Conservation (phyloP, 2,888 invertebrate species). For the Ephialtes manifestator region DNA sequence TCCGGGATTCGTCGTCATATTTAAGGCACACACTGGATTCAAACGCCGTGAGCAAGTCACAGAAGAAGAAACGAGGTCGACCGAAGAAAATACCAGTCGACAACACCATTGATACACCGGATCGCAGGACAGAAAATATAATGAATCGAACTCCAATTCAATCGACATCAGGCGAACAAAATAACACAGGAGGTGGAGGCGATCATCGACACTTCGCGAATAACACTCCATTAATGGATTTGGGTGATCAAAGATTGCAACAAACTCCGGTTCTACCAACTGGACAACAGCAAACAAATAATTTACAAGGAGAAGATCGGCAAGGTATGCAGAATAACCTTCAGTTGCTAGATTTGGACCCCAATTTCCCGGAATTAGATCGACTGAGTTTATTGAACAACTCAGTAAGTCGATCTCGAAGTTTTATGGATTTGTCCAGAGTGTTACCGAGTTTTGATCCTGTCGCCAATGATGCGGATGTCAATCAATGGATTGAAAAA, state of each 20-base stretch:
- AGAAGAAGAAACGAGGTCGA: no score
- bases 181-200: neutral
- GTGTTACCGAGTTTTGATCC: constrained; percentile 64
- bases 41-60: neutral
- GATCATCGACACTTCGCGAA: neutral
- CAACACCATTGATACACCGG: neutral
- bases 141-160: neutral
- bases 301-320: neutral
- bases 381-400: constrained; percentile 14
- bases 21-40: constrained; percentile 3
- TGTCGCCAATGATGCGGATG: constrained; percentile 58
- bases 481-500: constrained; percentile 69
- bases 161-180: neutral
- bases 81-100: neutral
- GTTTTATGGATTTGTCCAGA: constrained; percentile 15
- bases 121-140: neutral
- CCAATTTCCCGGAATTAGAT: neutral
- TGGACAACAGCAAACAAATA: neutral
- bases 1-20: constrained; percentile 38
- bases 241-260: neutral
- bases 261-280: neutral
- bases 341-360: constrained; percentile 12
- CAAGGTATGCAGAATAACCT: neutral
- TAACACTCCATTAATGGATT: neutral
- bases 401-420: neutral